Base-by-base conservation (phyloP, 2,888 invertebrate genomes). In the Melinaea menophilus region DNA sequence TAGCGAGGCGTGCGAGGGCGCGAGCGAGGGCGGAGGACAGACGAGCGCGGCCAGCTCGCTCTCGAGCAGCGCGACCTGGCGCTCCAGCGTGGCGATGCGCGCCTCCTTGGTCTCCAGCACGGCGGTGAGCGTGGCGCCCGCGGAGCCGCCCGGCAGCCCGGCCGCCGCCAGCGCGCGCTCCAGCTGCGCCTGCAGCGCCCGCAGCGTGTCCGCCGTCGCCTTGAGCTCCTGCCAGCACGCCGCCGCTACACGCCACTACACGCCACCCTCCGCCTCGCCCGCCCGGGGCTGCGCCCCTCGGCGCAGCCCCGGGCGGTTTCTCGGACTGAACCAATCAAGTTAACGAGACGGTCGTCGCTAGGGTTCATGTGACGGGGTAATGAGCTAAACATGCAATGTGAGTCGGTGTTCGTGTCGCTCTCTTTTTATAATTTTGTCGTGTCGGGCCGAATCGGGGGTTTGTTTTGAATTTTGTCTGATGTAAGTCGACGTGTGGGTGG, bases 101-200 rank as follows among this genome's bases (percentile, higher is more conserved):
- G 95, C 95, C 90, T 96, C 96, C 94, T 96, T 95, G 77, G 95
- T 95, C 92, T 95, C 95, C 91, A 95, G 93, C 85, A 95, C 94
- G 78, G 95, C 95, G 75, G 94, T 94, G 86, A 95, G 93, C 75
- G 95, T 95, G 85, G 94, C 94, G 77, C 90, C 90, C 74, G 90
- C 90, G 73, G 81, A 81, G 81, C 88, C 88, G 75, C 90, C 89
- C 74, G 92, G 92, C 82, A 92, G 91, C 75, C 92, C 92, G 70
- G 92, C 92, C 80, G 93, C 94, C 72, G 92, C 91, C 82, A 92
- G 86, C 84, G 94, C 94, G 80, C 94, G 92, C 91, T 95, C 95
- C 93, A 95, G 92, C 91, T 95, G 95, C 84, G 89, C 92, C 93
- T 95, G 95, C 90, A 95, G 94, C 88, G 94, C 93, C 92, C 94